Base-by-base conservation (phyloP, 53 echinoderm and acorn worm species). In the Temnopleurus reevesii region DNA sequence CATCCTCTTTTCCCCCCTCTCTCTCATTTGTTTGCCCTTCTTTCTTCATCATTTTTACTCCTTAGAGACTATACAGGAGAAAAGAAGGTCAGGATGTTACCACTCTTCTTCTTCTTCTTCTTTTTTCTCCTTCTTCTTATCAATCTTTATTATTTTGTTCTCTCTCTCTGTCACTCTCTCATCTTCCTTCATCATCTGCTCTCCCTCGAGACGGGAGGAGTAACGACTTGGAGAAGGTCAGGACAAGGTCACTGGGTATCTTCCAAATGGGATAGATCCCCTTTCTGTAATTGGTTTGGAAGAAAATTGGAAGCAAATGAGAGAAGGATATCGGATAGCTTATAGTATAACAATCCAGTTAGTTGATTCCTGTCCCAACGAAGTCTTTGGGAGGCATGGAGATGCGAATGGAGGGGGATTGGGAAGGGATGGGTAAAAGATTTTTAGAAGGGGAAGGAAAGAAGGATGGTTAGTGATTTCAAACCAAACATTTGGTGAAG, bases 271-370 rank as follows among this genome's bases (percentile, higher is more conserved):
- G 71, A 10, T 66, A 38, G 71, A 18, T 66, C 71, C n/a, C n/a
- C n/a, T n/a, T 41, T 36, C 71, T 21, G 38, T 71, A 71, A 71
- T 71, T 71, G 71, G 38, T 36, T 71, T 41, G 71, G 71, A 38
- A 71, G 71, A 71, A 71, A 71, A 71, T 71, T 71, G 71, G 71
- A 41, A 43, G 71, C 71, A 41, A 71, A 41, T 4, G 71, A 41
- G 71, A 41, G 38, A 21, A n/a, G 71, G 71, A 71, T 71, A 71
- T 71, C 21, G 71, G 38, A 9, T 38, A 10, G 36, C 21, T 71
- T n/a, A n/a, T 71, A 41, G 71, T 71, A 38, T 0, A 41, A 41
- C 38, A 36, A 36, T 21, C 38, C 4, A 23, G 12, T 63, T 30
- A 13, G 30, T 63, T 63, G 41, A 38, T 19, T 18, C 10, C 23